These are phyloP conservation scores for Nycteola revayana DNA, from an alignment of 2,888 invertebrate species.

Conservation along the genomic window DNA sequence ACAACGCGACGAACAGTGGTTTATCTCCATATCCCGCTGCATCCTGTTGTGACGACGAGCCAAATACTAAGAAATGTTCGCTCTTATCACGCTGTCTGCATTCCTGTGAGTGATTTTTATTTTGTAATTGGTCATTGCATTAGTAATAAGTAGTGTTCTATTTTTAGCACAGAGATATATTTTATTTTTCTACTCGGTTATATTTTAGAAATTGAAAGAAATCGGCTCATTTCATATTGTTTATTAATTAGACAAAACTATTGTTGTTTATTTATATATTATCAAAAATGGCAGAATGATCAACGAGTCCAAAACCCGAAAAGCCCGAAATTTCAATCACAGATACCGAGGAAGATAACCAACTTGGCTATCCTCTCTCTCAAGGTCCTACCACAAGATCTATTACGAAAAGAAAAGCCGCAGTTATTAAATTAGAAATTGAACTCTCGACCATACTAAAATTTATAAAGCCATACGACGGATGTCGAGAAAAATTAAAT, in stretches of 20 bases:
- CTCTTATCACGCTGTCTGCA: neutral
- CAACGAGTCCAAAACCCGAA: neutral
- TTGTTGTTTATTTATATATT: neutral
- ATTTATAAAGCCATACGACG: conserved; percentile 26
- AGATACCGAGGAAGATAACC: neutral
- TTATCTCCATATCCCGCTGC: neutral
- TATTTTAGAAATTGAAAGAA: too few species aligned
- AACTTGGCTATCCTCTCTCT: neutral
- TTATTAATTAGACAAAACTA: neutral
- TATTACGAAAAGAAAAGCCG: neutral
- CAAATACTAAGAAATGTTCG: neutral
- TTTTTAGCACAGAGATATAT: neutral
- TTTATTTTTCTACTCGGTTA: neutral
- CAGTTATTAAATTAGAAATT: neutral
- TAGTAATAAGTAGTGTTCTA: neutral
- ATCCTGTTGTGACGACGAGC: too few species aligned
- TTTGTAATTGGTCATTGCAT: neutral
- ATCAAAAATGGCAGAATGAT: neutral
- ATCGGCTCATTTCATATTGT: too few species aligned
- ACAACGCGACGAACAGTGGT: neutral
- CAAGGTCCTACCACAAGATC: neutral
- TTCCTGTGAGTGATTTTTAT: neutral
- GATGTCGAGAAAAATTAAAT: conserved; percentile 19
- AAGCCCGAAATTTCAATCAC: neutral
- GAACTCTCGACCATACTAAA: conserved; percentile 8